Percentiles rank a stretch among this genome's conserved stretches.
Conservation (phyloP, 2,797 vertebrate genomes). For the Limnodromus scolopaceus region DNA sequence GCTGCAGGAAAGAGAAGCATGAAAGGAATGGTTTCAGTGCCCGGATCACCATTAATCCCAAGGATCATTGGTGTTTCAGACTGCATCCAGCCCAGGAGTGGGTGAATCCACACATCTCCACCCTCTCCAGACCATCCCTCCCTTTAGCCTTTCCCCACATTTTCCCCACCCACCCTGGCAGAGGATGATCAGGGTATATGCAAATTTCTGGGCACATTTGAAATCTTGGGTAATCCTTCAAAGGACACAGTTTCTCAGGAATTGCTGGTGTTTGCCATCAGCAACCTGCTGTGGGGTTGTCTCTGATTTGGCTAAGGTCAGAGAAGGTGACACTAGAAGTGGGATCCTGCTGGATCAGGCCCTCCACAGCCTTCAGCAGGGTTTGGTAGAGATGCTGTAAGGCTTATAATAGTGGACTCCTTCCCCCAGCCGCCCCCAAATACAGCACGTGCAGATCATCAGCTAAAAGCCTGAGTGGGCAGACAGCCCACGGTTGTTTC, state of each 20-base stretch:
- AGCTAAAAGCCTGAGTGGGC: slow-evolving; percentile 67
- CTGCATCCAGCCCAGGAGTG: neutral
- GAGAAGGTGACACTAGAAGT: neutral
- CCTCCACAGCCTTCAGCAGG: neutral
- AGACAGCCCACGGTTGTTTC: slow-evolving; percentile 63
- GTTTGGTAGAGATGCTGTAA: neutral
- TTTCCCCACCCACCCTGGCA: neutral
- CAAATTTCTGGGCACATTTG: neutral
- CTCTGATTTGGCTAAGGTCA: neutral
- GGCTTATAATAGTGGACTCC: slow-evolving; percentile 38
- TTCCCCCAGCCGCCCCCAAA: slow-evolving; percentile 40
- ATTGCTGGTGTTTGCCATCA: neutral
- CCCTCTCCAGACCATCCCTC: neutral
- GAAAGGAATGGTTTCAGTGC: neutral
- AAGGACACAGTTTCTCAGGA: neutral
- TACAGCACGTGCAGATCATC: slow-evolving; percentile 54
- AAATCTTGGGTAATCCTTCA: neutral
- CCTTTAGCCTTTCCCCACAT: neutral
- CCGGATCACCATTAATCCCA: neutral
- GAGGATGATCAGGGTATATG: neutral
- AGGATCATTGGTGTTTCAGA: neutral
- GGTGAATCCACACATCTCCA: neutral
- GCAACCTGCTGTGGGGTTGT: fast-evolving
- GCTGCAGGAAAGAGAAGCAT: neutral
- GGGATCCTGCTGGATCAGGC: neutral